phyloP scores from a whole-genome alignment of 2,888 invertebrate species.

The Nomada fabriciana region DNA sequence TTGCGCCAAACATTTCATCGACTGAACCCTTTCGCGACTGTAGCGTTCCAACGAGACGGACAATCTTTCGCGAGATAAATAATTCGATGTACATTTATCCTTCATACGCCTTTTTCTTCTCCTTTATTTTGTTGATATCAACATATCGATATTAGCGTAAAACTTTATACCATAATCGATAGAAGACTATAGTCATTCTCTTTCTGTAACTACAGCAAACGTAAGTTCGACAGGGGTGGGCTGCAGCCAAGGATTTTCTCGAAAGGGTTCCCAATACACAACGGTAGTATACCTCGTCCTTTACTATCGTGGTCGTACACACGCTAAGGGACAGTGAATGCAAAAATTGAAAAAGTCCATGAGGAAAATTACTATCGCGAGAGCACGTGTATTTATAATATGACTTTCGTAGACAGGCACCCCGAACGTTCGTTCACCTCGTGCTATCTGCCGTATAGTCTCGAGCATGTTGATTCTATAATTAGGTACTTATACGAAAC shows the following conservation, averaged over 20 bases:
- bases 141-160: slow-evolving; percentile 22
- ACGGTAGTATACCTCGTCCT: not conserved
- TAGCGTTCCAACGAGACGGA: slow-evolving; percentile 15
- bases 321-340: slow-evolving; percentile 37
- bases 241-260: slow-evolving; percentile 6
- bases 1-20: slow-evolving; percentile 22
- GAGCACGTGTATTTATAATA: not conserved
- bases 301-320: slow-evolving; percentile 14
- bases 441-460: slow-evolving; percentile 29
- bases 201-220: not conserved
- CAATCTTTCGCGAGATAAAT: slow-evolving; percentile 21
- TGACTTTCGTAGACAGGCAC: slow-evolving; percentile 24
- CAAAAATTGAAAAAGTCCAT: slow-evolving; percentile 56
- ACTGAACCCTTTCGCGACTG: slow-evolving; percentile 26
- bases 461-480: slow-evolving; percentile 56
- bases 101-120: not conserved
- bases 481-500: slow-evolving; percentile 64
- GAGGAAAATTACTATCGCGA: slow-evolving; percentile 30
- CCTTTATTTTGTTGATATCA: not conserved
- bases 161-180: slow-evolving; percentile 1
- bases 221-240: not conserved
- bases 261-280: slow-evolving; percentile 27
- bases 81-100: slow-evolving; percentile 24
- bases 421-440: slow-evolving; percentile 12
- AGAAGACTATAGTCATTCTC: slow-evolving; percentile 1